Evolutionary conservation across 64 coral and sea anemone genomes (phyloP).

Genomic region (Platygyra sinensis): DNA sequence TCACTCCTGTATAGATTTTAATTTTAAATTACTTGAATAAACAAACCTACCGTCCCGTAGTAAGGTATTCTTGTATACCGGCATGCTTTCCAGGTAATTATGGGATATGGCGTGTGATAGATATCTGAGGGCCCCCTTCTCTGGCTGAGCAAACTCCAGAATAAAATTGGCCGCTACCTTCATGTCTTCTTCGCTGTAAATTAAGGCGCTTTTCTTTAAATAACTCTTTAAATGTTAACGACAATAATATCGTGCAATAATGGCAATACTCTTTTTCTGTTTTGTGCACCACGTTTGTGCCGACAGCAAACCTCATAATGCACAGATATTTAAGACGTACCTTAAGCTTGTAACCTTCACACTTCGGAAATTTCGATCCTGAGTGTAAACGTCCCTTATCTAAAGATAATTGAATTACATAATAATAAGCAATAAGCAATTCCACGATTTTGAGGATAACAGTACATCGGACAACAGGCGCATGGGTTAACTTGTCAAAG

Average conservation of each 20-base stretch:
- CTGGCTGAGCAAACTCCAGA: constrained; percentile 67
- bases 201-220: not conserved
- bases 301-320: not conserved
- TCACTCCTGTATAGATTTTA: not conserved
- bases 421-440: not conserved
- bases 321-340: constrained; percentile 21
- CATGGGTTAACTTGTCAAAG: too few relatives aligned
- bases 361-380: constrained; percentile 60
- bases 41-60: constrained; percentile 69
- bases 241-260: not conserved
- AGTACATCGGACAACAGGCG: too few relatives aligned
- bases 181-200: constrained; percentile 90
- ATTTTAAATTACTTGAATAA: not conserved
- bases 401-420: not conserved
- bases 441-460: not conserved
- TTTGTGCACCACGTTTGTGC: too few relatives aligned
- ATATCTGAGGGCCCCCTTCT: constrained; percentile 45
- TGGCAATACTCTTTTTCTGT: too few relatives aligned
- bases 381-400: constrained; percentile 60
- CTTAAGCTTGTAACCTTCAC: constrained; percentile 69
- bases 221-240: not conserved
- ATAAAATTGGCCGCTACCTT: constrained; percentile 76
- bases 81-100: constrained; percentile 80
- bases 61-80: constrained; percentile 84
- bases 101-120: constrained; percentile 64